These are phyloP conservation scores for Opisthocomus hoazin DNA, from an alignment of 2,113 vertebrate genomes.

Conservation along the genomic window DNA sequence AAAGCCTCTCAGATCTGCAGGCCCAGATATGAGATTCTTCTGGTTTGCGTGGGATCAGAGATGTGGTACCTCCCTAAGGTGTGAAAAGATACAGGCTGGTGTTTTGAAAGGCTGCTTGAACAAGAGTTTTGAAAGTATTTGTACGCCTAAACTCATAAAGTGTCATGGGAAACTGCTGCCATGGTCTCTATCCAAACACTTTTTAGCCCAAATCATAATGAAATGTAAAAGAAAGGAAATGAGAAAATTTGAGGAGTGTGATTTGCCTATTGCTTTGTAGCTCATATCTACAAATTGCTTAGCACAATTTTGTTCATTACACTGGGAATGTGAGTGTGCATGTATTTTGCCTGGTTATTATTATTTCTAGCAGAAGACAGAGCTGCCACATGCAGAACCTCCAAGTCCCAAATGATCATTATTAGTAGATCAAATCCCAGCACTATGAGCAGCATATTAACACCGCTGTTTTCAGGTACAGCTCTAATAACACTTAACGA, in stretches of 20 bases:
- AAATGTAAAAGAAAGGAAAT: background rate
- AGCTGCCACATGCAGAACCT: background rate
- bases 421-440: conserved; percentile 7
- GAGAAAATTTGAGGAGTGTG: background rate
- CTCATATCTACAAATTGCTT: background rate
- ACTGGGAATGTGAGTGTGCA: background rate
- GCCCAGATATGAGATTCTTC: background rate
- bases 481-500: background rate
- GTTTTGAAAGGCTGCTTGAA: background rate
- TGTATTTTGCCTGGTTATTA: background rate
- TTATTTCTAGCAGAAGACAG: background rate
- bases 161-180: background rate
- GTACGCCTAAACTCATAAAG: background rate
- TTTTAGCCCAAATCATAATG: background rate
- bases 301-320: background rate
- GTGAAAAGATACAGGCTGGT: background rate
- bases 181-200: background rate
- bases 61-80: background rate
- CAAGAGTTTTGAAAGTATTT: background rate
- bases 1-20: background rate
- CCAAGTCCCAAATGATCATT: background rate
- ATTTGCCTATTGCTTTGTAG: background rate
- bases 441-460: background rate
- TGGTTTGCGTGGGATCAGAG: too few relatives aligned
- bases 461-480: background rate